phyloP scores from a whole-genome alignment of 2,797 vertebrate genomes.

The Labeo calbasu region DNA sequence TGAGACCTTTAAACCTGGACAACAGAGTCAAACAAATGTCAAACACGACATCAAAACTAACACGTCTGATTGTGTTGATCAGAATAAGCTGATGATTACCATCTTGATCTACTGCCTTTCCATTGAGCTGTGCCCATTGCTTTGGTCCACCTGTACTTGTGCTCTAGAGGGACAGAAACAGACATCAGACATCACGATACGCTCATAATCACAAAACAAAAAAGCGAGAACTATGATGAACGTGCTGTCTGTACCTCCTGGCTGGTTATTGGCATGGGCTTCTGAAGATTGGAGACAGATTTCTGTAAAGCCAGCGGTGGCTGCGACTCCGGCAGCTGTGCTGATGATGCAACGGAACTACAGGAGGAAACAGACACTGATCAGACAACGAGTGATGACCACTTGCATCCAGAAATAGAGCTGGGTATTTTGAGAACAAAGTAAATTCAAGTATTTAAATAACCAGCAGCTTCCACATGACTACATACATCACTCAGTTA shows the following conservation, averaged over 20 bases:
- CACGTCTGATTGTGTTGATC: neutral
- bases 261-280: constrained; percentile 88
- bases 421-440: neutral
- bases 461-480: neutral
- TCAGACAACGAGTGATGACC: neutral
- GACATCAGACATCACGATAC: no score
- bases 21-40: neutral
- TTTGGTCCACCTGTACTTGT: constrained; percentile 99
- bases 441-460: neutral
- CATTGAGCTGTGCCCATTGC: constrained; percentile 99
- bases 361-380: constrained; percentile 17
- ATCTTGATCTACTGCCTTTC: constrained; percentile 97
- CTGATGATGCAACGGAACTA: constrained; percentile 94
- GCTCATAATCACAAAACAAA: neutral
- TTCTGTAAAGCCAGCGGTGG: constrained; percentile 98
- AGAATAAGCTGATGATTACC: constrained; percentile 77
- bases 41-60: neutral
- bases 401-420: neutral
- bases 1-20: constrained; percentile 98
- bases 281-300: constrained; percentile 99
- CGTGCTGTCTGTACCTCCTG: constrained; percentile 84
- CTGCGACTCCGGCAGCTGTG: constrained; percentile 98
- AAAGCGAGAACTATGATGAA: neutral
- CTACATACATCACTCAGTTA: no score
- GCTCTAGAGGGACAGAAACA: constrained; percentile 76